Conservation (phyloP, 2,797 vertebrate species). For the Chaetophractus vellerosus region DNA sequence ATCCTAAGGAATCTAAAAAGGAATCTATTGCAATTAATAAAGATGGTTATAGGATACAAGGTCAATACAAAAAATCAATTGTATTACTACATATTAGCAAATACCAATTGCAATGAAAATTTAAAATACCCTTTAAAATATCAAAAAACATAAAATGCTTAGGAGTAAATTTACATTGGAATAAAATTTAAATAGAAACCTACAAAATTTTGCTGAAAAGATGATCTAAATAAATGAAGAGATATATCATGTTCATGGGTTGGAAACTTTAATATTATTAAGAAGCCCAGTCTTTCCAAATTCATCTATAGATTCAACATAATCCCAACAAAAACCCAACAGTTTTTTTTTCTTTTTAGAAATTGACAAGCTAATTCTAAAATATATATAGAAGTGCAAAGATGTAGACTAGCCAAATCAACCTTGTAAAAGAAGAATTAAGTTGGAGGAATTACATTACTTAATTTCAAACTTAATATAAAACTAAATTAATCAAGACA, state of each 20-base stretch:
- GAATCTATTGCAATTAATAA: neutral
- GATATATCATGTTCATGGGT: neutral
- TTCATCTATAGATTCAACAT: neutral
- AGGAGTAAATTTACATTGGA: neutral
- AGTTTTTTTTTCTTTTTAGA: neutral
- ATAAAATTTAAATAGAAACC: conserved; percentile 44
- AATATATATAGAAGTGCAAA: neutral
- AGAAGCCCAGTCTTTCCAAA: neutral
- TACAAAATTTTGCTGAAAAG: conserved; percentile 25
- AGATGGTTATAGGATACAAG: neutral
- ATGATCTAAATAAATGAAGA: conserved; percentile 23
- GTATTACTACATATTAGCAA: neutral
- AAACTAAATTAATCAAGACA: neutral
- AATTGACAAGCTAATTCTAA: conserved; percentile 9
- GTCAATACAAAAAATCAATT: neutral
- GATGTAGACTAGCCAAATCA: conserved; percentile 19
- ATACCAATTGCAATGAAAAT: neutral
- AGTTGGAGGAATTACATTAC: neutral
- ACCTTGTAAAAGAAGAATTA: conserved; percentile 30
- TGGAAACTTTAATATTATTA: conserved; percentile 10
- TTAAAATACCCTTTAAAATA: neutral
- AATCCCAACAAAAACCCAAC: neutral
- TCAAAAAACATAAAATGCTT: neutral
- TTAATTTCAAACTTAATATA: conserved; percentile 8
- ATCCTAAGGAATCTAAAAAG: neutral